Conservation (phyloP, 2,888 invertebrate genomes). For the Sthenelais limicola region DNA sequence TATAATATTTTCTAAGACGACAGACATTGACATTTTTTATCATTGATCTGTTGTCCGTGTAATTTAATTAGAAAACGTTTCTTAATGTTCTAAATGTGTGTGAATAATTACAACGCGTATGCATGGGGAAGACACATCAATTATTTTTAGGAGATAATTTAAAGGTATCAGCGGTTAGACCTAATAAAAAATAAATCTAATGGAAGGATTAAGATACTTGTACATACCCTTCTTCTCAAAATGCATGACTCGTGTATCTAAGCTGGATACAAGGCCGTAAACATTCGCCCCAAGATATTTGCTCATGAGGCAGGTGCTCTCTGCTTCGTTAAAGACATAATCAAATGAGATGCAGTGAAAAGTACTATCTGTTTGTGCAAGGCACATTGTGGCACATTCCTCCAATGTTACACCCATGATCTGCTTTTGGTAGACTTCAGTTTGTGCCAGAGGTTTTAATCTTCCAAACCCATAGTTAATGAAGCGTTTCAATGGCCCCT, state of each 20-base stretch:
- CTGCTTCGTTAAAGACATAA: conserved; percentile 57
- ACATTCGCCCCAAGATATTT: conserved; percentile 65
- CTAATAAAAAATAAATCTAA: no score
- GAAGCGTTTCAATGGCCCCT: conserved; percentile 63
- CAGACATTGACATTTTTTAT: no score
- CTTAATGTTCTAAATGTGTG: no score
- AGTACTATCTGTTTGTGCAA: conserved; percentile 62
- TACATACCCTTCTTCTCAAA: conserved; percentile 64
- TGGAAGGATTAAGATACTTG: no score
- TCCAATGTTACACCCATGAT: conserved; percentile 63
- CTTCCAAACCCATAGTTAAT: conserved; percentile 66
- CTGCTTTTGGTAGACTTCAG: conserved; percentile 62
- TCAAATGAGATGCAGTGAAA: conserved; percentile 65
- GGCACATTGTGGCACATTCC: conserved; percentile 66
- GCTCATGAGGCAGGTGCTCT: conserved; percentile 64
- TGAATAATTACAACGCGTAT: no score
- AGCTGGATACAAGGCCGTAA: conserved; percentile 59
- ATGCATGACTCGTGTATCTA: conserved; percentile 60
- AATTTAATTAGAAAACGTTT: no score
- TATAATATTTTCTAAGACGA: no score
- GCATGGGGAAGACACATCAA: no score
- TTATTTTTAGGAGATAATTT: no score
- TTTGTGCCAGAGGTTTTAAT: conserved; percentile 60
- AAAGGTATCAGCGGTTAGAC: no score
- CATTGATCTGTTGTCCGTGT: no score